phyloP scores from a whole-genome alignment of 2,797 vertebrate species.

The Manis pentadactyla region DNA sequence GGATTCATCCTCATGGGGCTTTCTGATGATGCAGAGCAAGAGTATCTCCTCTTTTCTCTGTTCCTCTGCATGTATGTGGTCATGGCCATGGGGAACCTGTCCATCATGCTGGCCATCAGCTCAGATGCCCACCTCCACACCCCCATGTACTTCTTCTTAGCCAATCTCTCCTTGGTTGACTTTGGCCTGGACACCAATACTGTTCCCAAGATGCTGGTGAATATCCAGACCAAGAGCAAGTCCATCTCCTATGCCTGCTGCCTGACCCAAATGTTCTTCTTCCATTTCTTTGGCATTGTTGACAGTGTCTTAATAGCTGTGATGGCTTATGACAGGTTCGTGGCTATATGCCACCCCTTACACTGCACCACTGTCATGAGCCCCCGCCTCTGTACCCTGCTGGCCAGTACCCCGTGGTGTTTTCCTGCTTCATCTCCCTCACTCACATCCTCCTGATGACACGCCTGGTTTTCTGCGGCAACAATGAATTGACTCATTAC shows the following conservation, averaged over 20 bases:
- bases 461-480: slow-evolving; percentile 71
- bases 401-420: slow-evolving; percentile 15
- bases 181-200: slow-evolving; percentile 74
- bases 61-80: slow-evolving; percentile 76
- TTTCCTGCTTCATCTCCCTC: slow-evolving; percentile 72
- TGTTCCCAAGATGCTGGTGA: slow-evolving; percentile 79
- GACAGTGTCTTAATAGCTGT: slow-evolving; percentile 79
- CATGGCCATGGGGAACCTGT: slow-evolving; percentile 54
- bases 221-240: slow-evolving; percentile 61
- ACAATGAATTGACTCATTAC: slow-evolving; percentile 70
- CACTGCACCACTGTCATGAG: slow-evolving; percentile 71
- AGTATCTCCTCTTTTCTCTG: slow-evolving; percentile 62
- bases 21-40: slow-evolving; percentile 43
- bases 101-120: slow-evolving; percentile 72
- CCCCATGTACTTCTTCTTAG: slow-evolving; percentile 81
- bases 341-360: slow-evolving; percentile 78
- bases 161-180: slow-evolving; percentile 79
- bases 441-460: slow-evolving; percentile 74
- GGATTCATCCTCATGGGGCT: slow-evolving; percentile 72
- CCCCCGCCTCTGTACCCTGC: slow-evolving; percentile 45
- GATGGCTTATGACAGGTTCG: slow-evolving; percentile 81
- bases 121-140: slow-evolving; percentile 64
- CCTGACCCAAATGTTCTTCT: slow-evolving; percentile 80
- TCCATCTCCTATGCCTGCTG: slow-evolving; percentile 73
- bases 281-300: slow-evolving; percentile 78